Conservation (phyloP, 2,888 invertebrate genomes). For the Adelphocoris suturalis region DNA sequence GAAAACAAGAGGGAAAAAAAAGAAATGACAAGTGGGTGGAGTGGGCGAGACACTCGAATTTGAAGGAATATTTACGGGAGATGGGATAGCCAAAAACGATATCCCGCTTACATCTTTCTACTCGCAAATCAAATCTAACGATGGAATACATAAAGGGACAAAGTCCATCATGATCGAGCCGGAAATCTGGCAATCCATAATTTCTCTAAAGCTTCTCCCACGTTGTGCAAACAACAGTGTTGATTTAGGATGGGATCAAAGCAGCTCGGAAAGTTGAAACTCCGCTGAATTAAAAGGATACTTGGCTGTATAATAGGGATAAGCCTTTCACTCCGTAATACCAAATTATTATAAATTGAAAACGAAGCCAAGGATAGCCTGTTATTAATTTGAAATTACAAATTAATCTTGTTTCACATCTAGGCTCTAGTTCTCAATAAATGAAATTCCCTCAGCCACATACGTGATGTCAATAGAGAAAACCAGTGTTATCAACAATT, state of each 20-base stretch:
- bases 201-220: background rate
- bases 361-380: no score
- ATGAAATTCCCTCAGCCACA: no score
- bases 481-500: no score
- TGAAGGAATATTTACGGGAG: slow-evolving; percentile 2
- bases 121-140: background rate
- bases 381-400: no score
- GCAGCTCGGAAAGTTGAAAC: background rate
- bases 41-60: background rate
- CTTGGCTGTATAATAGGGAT: background rate
- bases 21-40: background rate
- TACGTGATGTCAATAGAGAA: no score
- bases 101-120: background rate
- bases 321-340: background rate
- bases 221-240: background rate
- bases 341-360: no score
- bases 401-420: no score
- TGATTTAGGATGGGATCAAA: slow-evolving; percentile 28
- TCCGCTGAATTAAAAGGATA: background rate
- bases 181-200: background rate
- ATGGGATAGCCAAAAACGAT: background rate
- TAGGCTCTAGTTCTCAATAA: no score
- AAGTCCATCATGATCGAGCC: background rate
- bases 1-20: slow-evolving; percentile 1
- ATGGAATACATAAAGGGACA: background rate